phyloP scores from a whole-genome alignment of 64 coral and sea anemone species.

The Actinia equina region DNA sequence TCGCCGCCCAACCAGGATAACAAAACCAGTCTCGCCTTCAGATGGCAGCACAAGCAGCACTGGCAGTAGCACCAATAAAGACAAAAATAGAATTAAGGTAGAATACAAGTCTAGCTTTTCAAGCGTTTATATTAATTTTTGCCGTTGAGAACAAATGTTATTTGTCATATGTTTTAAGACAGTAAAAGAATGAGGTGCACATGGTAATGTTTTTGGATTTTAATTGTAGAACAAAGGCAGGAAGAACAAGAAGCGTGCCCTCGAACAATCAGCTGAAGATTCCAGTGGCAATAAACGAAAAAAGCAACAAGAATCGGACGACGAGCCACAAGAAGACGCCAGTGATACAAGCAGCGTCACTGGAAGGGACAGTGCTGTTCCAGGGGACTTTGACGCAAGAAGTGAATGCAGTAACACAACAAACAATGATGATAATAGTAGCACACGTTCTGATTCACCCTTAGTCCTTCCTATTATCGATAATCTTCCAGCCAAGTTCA shows the following conservation, averaged over 20 bases:
- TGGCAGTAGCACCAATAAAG: conserved; percentile 64
- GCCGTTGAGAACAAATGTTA: no score
- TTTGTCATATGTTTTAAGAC: no score
- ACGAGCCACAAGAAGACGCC: conserved; percentile 69
- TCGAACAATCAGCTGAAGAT: conserved; percentile 29
- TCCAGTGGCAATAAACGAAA: conserved; percentile 43
- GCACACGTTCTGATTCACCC: conserved; percentile 64
- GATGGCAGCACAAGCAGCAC: conserved; percentile 86
- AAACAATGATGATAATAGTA: conserved; percentile 73
- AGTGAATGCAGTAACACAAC: conserved; percentile 90
- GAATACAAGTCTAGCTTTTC: background rate
- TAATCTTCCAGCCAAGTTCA: conserved; percentile 58
- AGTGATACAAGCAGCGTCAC: conserved; percentile 83
- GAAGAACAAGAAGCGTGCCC: conserved; percentile 58
- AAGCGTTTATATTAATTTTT: no score
- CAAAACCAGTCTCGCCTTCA: conserved; percentile 87
- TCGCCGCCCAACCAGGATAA: conserved; percentile 26
- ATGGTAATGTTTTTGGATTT: background rate
- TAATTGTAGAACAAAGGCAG: conserved; percentile 32
- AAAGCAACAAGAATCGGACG: conserved; percentile 88
- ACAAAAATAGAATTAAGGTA: conserved; percentile 91
- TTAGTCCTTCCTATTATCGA: conserved; percentile 54
- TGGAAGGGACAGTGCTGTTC: conserved; percentile 71
- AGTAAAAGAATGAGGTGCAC: no score
- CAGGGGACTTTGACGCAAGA: conserved; percentile 61